These are phyloP conservation scores for Pycnonotus jocosus DNA, from an alignment of 2,113 vertebrate species.

Conservation along the genomic window DNA sequence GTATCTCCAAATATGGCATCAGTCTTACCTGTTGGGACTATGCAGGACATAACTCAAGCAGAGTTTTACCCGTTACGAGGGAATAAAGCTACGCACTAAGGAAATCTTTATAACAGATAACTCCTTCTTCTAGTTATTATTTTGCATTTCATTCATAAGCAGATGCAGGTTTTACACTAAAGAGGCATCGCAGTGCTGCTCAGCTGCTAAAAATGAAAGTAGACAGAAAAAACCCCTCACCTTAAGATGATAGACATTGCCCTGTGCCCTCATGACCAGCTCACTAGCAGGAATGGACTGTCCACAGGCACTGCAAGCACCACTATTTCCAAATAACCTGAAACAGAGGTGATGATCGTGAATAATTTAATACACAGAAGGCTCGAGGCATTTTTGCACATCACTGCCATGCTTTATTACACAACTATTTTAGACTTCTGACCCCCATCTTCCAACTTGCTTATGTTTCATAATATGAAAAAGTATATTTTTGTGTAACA, in stretches of 20 bases:
- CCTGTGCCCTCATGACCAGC: constrained; percentile 98
- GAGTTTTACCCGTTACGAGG: not conserved
- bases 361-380: constrained; percentile 34
- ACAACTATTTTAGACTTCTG: not conserved
- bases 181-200: not conserved
- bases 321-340: constrained; percentile 99
- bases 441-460: not conserved
- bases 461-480: constrained; percentile 14
- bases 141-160: not conserved
- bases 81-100: not conserved
- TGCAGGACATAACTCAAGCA: constrained; percentile 9
- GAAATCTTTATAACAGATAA: not conserved
- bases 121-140: not conserved
- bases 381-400: constrained; percentile 21
- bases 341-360: constrained; percentile 60
- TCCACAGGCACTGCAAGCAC: constrained; percentile 96
- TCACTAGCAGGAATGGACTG: constrained; percentile 98
- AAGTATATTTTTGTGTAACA: constrained; percentile 16
- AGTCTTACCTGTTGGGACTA: constrained; percentile 32
- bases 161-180: not conserved
- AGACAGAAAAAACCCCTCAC: constrained; percentile 59
- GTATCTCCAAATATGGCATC: constrained; percentile 22
- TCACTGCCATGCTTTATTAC: constrained; percentile 32
- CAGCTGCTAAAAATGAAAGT: not conserved
- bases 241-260: constrained; percentile 99